Conservation (phyloP, 2,797 vertebrate genomes). For the Esox masquinongy region DNA sequence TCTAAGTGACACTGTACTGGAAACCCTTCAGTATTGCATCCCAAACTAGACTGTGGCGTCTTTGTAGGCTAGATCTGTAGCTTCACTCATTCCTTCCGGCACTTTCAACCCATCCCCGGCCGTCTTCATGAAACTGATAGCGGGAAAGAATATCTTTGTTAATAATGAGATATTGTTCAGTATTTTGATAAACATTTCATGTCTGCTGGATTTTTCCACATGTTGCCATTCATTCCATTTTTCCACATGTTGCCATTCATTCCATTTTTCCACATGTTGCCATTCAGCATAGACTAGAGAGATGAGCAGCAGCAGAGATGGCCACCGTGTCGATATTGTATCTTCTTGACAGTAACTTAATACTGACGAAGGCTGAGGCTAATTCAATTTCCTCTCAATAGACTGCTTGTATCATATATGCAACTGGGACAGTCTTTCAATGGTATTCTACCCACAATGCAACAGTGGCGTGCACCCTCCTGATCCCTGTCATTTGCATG, state of each 20-base stretch:
- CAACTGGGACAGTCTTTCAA: constrained; percentile 12
- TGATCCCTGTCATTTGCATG: background rate
- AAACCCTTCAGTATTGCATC: background rate
- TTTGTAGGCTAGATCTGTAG: background rate
- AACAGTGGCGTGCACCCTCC: background rate
- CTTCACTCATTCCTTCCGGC: background rate
- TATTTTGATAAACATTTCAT: background rate
- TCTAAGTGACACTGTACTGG: background rate
- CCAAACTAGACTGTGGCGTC: background rate
- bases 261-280: background rate
- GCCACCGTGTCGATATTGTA: background rate
- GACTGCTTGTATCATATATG: background rate
- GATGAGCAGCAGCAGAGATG: background rate
- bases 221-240: constrained; percentile 8
- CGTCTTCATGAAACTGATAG: background rate
- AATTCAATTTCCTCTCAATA: constrained; percentile 22
- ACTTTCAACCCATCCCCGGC: background rate
- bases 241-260: background rate
- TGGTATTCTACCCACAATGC: constrained; percentile 17
- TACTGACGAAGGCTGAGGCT: constrained; percentile 21
- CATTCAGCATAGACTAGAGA: background rate
- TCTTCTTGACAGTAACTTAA: constrained; percentile 23
- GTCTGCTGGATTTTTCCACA: background rate
- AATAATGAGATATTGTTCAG: background rate
- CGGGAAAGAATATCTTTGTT: background rate